Percentiles rank a stretch among this genome's conserved stretches.
Conservation (phyloP, 2,888 invertebrate species). For the Torymus texanus region DNA sequence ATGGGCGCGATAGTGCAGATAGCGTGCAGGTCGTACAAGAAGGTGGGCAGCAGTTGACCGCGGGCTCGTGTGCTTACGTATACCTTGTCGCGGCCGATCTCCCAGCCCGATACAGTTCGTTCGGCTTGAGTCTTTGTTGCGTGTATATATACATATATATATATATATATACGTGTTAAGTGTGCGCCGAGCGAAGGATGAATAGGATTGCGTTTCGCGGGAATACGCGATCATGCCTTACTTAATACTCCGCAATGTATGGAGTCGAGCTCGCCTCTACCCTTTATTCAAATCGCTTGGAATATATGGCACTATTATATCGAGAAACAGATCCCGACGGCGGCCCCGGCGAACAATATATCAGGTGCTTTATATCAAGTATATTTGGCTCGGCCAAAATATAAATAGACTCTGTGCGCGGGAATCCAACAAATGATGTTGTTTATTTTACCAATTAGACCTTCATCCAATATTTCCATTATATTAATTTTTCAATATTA, state of each 20-base stretch:
- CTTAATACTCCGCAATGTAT: conserved; percentile 27
- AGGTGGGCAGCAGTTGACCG: no score
- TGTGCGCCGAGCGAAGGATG: conserved; percentile 34
- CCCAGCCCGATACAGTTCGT: no score
- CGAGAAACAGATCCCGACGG: conserved; percentile 30
- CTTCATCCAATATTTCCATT: no score
- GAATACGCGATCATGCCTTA: conserved; percentile 51
- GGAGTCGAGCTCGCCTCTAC: conserved; percentile 12
- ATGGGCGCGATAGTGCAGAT: conserved; percentile 1
- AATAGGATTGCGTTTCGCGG: conserved; percentile 34
- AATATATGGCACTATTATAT: conserved; percentile 46
- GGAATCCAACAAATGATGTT: no score
- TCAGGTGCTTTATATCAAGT: conserved; percentile 34
- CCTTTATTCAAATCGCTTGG: conserved; percentile 38
- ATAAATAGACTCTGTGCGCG: no score
- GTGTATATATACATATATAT: no score
- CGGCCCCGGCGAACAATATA: conserved; percentile 27
- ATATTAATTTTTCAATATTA: no score
- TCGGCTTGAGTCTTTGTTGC: conserved; percentile 28
- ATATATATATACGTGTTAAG: conserved; percentile 39
- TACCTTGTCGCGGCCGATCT: no score
- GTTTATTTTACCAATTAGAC: no score
- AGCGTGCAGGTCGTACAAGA: not conserved
- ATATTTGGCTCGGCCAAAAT: not conserved
- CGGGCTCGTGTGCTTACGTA: no score